A percentile compares a stretch with the other conserved stretches of the same genome.
These are phyloP conservation scores for Alethe diademata DNA, from an alignment of 2,113 vertebrate genomes.

Conservation along the genomic window DNA sequence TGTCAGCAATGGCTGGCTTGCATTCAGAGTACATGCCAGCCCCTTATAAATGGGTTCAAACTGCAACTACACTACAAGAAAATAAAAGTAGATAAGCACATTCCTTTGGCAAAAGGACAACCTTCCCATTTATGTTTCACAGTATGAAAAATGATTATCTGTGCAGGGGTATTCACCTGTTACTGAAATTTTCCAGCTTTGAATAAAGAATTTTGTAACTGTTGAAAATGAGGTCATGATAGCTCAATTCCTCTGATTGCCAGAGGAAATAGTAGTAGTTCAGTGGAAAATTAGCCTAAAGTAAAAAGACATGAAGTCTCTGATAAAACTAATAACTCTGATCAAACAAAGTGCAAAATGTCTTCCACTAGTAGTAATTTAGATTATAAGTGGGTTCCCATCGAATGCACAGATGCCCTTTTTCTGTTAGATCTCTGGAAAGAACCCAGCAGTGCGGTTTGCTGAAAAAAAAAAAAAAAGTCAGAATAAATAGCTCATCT, in stretches of 20 bases:
- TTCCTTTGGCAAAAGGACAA: not conserved
- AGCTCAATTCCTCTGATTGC: not conserved
- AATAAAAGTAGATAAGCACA: not conserved
- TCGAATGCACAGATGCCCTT: not conserved
- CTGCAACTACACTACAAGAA: not conserved
- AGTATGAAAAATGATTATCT: not conserved
- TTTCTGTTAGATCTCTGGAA: not conserved
- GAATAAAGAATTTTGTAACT: not conserved
- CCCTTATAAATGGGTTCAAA: not conserved
- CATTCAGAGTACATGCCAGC: not conserved
- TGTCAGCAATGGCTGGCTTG: not conserved
- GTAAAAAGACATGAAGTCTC: not conserved
- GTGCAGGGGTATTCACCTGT: not conserved
- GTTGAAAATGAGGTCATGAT: not conserved
- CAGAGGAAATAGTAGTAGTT: not conserved
- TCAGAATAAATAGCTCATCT: not conserved
- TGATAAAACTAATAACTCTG: not conserved
- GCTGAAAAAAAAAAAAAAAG: not conserved
- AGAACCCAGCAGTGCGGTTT: not conserved
- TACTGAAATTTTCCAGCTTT: not conserved
- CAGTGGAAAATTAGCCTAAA: not conserved
- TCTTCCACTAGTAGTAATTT: not conserved
- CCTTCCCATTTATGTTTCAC: not conserved
- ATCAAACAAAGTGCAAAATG: slow-evolving; percentile 3
- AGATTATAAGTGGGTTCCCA: not conserved